A percentile compares a stretch with the other conserved stretches of the same genome.
These are phyloP conservation scores for Euplagia quadripunctaria DNA, from an alignment of 2,888 invertebrate species.

Conservation along the genomic window DNA sequence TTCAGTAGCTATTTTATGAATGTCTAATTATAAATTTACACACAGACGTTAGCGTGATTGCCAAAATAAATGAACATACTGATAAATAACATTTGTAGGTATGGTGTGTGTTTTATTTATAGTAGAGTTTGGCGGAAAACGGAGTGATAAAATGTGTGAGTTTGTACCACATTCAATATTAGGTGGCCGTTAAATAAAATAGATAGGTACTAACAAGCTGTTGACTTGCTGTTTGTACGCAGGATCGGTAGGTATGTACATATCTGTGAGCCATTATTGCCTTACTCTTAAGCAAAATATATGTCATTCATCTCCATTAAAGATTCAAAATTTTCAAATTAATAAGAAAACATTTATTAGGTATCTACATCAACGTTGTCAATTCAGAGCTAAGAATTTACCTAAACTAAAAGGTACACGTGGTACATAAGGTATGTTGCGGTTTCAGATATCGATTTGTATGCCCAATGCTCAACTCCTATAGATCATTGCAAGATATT, in stretches of 20 bases:
- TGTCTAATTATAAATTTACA: not conserved
- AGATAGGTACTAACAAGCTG: not conserved
- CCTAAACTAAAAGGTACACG: too few species aligned
- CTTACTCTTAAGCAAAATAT: not conserved
- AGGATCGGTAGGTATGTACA: not conserved
- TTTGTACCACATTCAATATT: not conserved
- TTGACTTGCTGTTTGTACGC: not conserved
- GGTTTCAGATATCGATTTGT: too few species aligned
- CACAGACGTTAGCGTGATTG: not conserved
- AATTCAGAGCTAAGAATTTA: too few species aligned
- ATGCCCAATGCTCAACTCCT: too few species aligned
- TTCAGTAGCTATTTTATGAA: not conserved
- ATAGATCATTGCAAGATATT: too few species aligned
- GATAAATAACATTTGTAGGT: conserved; percentile 2
- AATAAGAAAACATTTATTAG: too few species aligned
- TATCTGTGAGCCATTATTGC: not conserved
- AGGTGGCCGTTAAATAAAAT: not conserved
- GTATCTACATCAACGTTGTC: too few species aligned
- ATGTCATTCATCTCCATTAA: not conserved
- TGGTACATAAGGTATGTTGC: too few species aligned
- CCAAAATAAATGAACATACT: not conserved
- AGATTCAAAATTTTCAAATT: too few species aligned
- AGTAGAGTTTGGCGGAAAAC: not conserved
- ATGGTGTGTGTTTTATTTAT: not conserved
- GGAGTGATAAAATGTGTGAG: not conserved